phyloP scores from a whole-genome alignment of 2,113 vertebrate genomes.

The Promerops cafer region DNA sequence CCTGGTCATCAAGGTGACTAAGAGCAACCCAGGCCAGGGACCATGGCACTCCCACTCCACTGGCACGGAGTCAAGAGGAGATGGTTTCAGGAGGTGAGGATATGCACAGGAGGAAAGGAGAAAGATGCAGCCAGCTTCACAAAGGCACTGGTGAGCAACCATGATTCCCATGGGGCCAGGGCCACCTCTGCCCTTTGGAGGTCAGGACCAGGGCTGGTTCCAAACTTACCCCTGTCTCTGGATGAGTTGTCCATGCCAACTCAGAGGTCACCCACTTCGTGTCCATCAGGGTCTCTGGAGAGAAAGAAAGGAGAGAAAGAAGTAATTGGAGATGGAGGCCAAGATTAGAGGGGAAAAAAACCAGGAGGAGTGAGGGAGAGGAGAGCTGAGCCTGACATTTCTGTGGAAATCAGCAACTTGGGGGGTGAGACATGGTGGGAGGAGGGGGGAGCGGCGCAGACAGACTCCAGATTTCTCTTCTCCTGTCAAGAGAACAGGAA shows the following conservation, averaged over 20 bases:
- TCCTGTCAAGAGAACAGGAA: constrained; percentile 45
- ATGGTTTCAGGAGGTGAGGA: not conserved
- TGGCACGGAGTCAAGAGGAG: not conserved
- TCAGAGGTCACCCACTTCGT: constrained; percentile 97
- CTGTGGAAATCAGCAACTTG: constrained; percentile 42
- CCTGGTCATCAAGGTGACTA: constrained; percentile 24
- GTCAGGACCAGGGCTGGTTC: not conserved
- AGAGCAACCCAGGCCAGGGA: not conserved
- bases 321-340: constrained; percentile 25
- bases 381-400: constrained; percentile 41
- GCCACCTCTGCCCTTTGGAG: not conserved
- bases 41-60: not conserved
- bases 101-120: not conserved
- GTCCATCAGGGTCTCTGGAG: constrained; percentile 95
- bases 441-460: not conserved
- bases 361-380: constrained; percentile 16
- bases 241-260: constrained; percentile 93
- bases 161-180: not conserved
- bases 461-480: constrained; percentile 49
- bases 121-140: not conserved
- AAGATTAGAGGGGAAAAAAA: not conserved
- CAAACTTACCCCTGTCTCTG: constrained; percentile 90
- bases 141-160: not conserved
- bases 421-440: constrained; percentile 47
- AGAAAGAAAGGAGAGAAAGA: constrained; percentile 21